Conservation (phyloP, 2,797 vertebrate species). For the Neosilurus hyrtlii region DNA sequence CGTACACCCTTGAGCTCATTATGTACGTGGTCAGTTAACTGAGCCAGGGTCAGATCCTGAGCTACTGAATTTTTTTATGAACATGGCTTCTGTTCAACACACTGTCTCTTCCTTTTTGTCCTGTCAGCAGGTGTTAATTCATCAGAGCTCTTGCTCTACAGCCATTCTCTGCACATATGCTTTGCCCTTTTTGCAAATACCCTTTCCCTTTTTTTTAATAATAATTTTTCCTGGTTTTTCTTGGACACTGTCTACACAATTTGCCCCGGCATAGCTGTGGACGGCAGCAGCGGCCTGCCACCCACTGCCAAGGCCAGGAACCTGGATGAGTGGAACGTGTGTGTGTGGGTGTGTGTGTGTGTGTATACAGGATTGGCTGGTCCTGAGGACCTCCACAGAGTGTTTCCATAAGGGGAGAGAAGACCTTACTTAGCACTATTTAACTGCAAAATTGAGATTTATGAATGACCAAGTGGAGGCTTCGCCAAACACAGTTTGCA, state of each 20-base stretch:
- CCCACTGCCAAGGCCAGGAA: constrained; percentile 52
- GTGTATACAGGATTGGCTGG: constrained; percentile 30
- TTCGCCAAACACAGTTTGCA: constrained; percentile 37
- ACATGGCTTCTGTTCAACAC: constrained; percentile 46
- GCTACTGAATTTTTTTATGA: constrained; percentile 35
- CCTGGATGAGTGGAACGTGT: constrained; percentile 31
- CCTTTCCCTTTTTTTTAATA: constrained; percentile 19
- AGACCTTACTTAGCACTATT: constrained; percentile 55
- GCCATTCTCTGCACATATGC: constrained; percentile 31
- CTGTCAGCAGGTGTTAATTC: constrained; percentile 57
- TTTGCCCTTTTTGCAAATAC: constrained; percentile 34
- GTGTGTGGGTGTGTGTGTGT: constrained; percentile 17
- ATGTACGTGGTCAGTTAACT: constrained; percentile 48
- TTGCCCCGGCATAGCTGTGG: constrained; percentile 49
- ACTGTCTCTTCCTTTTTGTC: constrained; percentile 48
- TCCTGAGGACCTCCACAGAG: constrained; percentile 50
- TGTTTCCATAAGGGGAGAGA: constrained; percentile 52
- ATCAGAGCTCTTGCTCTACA: constrained; percentile 34
- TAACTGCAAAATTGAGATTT: constrained; percentile 56
- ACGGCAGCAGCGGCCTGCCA: constrained; percentile 49
- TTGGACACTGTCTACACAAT: constrained; percentile 47
- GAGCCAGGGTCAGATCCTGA: constrained; percentile 49
- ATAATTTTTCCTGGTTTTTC: constrained; percentile 39
- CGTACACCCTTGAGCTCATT: constrained; percentile 17
- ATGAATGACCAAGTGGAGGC: constrained; percentile 52